Base-by-base conservation (phyloP, 2,113 vertebrate genomes). In the Centropristis striata region DNA sequence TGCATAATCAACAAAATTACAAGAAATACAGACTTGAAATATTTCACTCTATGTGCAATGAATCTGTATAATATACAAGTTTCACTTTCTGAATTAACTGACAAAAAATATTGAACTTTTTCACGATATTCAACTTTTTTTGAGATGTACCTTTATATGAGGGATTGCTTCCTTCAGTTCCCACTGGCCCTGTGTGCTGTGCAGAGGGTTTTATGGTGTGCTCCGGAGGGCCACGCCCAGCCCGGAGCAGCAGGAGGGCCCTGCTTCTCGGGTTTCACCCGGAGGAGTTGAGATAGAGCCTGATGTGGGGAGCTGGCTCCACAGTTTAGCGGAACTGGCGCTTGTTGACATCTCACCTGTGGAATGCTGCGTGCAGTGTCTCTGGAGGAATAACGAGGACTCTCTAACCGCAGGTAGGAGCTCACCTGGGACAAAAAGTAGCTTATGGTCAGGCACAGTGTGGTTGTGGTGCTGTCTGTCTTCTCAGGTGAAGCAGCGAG, bases 321-420 rank as follows among this genome's bases (percentile, higher is more conserved):
- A 73, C 67, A 59, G 28, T 42, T 15, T 3, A 64, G 82, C 46
- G 42, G 83, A 87, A 77, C 77, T 78, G 39, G 50, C 41, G 75
- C 53, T 36, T 59, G 81, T 78, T 86, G 80, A 89, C 89, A 83
- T 89, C 81, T 37, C 79, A 49, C 64, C 80, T 82, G 61, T 83
- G 92, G 87, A 92, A 92, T 90, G 89, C 80, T 27, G 78, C 18
- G 78, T 4, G 79, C 36, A 61, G 41, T 8, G 18, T 50, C n/a
- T 60, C 23, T 57, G 46, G 60, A 39, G 69, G 75, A 81, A 21
- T 69, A 70, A 73, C 46, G 59, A 51, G 84, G 65, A 85, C 73
- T 32, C 71, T 36, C 65, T 4, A 59, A 44, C 71, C 11, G 60
- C 75, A 93, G 92, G 93, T 94, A 93, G 79, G 85, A 75, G 1